Base-by-base conservation (phyloP, 2,888 invertebrate genomes). In the Drosophila macrospina region DNA sequence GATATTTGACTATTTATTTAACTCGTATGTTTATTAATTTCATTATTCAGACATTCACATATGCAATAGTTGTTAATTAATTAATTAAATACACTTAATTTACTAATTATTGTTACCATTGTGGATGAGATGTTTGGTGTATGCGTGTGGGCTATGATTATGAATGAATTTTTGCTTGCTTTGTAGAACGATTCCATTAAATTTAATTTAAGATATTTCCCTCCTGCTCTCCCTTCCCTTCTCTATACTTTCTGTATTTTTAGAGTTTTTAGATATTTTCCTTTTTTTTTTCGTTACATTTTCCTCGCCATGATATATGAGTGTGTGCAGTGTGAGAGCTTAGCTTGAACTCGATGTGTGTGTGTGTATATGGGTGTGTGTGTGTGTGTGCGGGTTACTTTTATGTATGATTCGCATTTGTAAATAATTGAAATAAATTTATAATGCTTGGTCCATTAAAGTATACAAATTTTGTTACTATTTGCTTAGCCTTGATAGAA, bases 91-190 rank as follows among this genome's bases (percentile, higher is more conserved):
- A 86, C 80, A 81, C 91, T 91, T 91, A 91, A 80, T 81, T 80
- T 69, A 81, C 91, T 91, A 91, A 90, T 91, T 91, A 91, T 91
- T 91, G 91, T 91, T 91, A 91, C 91, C 91, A 89, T 90, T 90
- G 91, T 91, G 90, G 91, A 90, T 91, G 91, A 90, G 89, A 87
- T 89, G 79, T 89, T 62, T 67, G 42, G 56, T 62, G 60, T 80
- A 57, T 65, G 61, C 62, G 73, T 75, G 73, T 81, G 74, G 78
- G 70, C 70, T 73, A 82, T 76, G 78, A 67, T 68, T 42, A 70
- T 78, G 63, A 74, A 54, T 42, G 63, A 70, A 48, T 36, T 56
- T 77, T 77, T 59, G 57, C 54, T 69, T 69, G 51, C 44, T 60
- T 54, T 48, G 37, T 65, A 61, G 61, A 63, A 60, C 51, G 45